These are phyloP conservation scores for Galaxea fascicularis DNA, from an alignment of 92 coral and sea anemone genomes.

Conservation along the genomic window DNA sequence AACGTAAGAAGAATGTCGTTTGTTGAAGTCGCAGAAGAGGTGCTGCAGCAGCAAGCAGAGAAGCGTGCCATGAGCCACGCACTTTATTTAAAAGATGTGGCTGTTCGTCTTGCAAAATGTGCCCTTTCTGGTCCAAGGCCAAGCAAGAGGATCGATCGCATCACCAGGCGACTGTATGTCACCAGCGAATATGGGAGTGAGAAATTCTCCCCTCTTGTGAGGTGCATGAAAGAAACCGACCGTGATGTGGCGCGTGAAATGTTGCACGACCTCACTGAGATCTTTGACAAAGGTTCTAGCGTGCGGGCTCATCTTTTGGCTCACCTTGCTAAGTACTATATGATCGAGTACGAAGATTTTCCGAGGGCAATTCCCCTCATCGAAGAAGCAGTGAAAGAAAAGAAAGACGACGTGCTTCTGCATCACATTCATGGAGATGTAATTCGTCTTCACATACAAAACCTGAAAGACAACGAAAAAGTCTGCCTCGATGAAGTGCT, in stretches of 20 bases:
- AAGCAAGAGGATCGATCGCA: conserved; percentile 77
- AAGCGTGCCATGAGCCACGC: conserved; percentile 10
- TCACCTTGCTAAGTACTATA: conserved; percentile 83
- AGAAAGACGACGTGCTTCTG: conserved; percentile 70
- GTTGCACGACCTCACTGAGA: conserved; percentile 64
- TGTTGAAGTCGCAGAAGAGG: conserved; percentile 85
- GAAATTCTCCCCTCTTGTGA: conserved; percentile 82
- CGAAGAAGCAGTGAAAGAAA: conserved; percentile 69
- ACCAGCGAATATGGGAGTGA: conserved; percentile 86
- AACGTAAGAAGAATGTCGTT: conserved; percentile 79
- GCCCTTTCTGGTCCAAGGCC: conserved; percentile 64
- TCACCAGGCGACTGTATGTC: conserved; percentile 77
- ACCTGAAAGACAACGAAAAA: conserved; percentile 45
- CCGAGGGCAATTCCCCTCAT: conserved; percentile 60
- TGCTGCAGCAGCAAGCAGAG: conserved; percentile 65
- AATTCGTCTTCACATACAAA: conserved; percentile 73
- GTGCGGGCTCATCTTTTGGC: conserved; percentile 86
- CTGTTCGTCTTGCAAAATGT: conserved; percentile 74
- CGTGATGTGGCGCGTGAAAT: conserved; percentile 73
- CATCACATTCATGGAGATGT: conserved; percentile 91
- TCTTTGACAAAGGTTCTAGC: conserved; percentile 66
- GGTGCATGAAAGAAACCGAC: conserved; percentile 61
- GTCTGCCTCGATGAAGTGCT: conserved; percentile 63
- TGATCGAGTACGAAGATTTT: conserved; percentile 55
- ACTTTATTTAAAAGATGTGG: conserved; percentile 62